Evolutionary conservation across 1,140 invertebrate genomes (phyloP).

Genomic region (Pollicipes pollicipes): DNA sequence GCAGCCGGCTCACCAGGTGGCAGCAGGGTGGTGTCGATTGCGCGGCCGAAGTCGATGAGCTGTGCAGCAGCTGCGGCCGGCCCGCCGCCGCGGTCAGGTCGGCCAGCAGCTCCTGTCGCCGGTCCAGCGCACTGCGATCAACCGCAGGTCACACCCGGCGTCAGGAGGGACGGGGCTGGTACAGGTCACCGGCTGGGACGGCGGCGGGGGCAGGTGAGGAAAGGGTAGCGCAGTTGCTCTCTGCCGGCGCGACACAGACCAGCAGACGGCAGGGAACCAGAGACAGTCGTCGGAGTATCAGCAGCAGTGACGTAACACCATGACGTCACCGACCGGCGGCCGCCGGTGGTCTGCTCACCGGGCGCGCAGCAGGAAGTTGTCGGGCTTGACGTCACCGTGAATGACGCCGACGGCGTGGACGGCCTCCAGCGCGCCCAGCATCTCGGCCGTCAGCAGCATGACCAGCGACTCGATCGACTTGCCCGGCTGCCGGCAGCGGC

Average conservation of each 20-base stretch:
- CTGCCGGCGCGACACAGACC: too few relatives aligned
- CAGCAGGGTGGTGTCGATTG: slow-evolving; percentile 73
- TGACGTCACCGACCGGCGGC: too few relatives aligned
- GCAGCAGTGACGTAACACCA: too few relatives aligned
- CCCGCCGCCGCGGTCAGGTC: slow-evolving; percentile 20
- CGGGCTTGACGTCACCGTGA: slow-evolving; percentile 92
- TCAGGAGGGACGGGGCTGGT: too few relatives aligned
- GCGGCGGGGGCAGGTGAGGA: too few relatives aligned
- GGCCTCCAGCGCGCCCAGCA: slow-evolving; percentile 70
- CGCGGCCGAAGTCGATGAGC: slow-evolving; percentile 69
- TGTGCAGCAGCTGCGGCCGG: slow-evolving; percentile 46
- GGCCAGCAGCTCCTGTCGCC: not conserved
- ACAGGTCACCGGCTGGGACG: too few relatives aligned
- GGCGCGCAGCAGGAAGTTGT: slow-evolving; percentile 76
- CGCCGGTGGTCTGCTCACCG: not conserved
- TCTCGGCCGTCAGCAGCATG: slow-evolving; percentile 65
- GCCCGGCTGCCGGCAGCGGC: slow-evolving; percentile 15
- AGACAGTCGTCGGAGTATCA: too few relatives aligned
- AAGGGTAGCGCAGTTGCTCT: too few relatives aligned
- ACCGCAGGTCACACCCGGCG: too few relatives aligned
- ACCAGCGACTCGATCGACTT: slow-evolving; percentile 39
- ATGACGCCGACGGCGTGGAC: slow-evolving; percentile 79
- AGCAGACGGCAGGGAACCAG: too few relatives aligned
- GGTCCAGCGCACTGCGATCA: not conserved
- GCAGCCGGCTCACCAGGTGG: slow-evolving; percentile 25